Evolutionary conservation across 2,888 invertebrate genomes (phyloP), one percentile per base, ranked within the genome.

Genomic region (Tenthredo distinguenda): DNA sequence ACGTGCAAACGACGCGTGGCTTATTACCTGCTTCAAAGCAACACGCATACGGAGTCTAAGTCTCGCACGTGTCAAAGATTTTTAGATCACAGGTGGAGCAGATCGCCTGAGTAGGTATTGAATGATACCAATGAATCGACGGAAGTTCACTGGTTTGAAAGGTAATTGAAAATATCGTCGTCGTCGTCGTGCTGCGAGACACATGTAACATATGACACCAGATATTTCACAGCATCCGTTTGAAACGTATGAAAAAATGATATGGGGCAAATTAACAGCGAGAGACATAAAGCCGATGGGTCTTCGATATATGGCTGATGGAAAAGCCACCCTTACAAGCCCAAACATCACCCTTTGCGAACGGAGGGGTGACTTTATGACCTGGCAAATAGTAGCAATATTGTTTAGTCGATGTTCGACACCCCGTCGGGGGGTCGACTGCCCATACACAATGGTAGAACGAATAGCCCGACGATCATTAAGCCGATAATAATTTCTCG

Each of bases 331-430:
- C 83, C 68, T 26, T 68, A 68, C 68, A 34, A 68, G 68, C 31
- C 2, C 68, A 34, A 68, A 47, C 12, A 68, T 43, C 72, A 43
- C 77, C 65, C 77, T 85, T 47, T n/a, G 31, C 40, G 26, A 40
- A 87, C 84, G 79, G 82, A 88, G 89, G 89, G 89, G 87, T 90
- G 89, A 88, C 89, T 88, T 86, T 87, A 86, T 91, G 90, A 90
- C 89, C 89, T 86, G 86, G 88, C 90, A 91, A 91, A 91, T 89
- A 91, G 88, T 88, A 88, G 90, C 90, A 91, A 91, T 92, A 91
- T 92, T 90, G 91, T 90, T 87, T 87, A 88, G 87, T 50, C 68
- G 89, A 89, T 90, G 91, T 89, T 89, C 89, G 89, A 90, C 91
- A 90, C 90, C 90, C 90, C 88, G 90, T 91, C 89, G 72, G 72